Conservation (phyloP, 2,113 vertebrate genomes). For the Chrysochloris asiatica region DNA sequence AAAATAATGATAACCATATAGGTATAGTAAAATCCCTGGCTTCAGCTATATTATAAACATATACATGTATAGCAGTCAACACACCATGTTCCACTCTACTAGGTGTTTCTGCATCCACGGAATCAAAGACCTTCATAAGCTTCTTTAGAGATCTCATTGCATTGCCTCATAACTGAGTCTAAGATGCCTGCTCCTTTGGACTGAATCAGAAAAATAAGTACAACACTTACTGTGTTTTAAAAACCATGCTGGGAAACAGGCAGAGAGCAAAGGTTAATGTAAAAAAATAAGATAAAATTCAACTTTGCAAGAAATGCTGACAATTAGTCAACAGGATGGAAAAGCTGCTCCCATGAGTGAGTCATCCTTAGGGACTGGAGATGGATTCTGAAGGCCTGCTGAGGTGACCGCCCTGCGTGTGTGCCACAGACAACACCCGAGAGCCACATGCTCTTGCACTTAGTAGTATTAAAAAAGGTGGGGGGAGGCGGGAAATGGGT, state of each 20-base stretch:
- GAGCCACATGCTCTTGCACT: not conserved
- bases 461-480: too few relatives aligned
- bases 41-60: not conserved
- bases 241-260: not conserved
- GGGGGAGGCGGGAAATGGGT: not conserved
- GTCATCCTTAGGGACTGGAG: conserved; percentile 22
- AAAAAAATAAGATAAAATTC: not conserved
- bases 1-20: not conserved
- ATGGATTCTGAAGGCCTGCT: not conserved
- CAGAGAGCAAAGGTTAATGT: conserved; percentile 38
- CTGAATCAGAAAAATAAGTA: not conserved
- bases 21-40: not conserved
- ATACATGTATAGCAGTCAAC: not conserved
- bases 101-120: not conserved
- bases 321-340: not conserved
- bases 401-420: not conserved
- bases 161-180: not conserved
- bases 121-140: not conserved
- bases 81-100: not conserved
- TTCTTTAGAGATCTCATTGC: not conserved
- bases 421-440: not conserved
- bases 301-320: not conserved
- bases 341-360: conserved; percentile 57
- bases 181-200: not conserved
- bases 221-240: not conserved